phyloP scores from a whole-genome alignment of 64 coral and sea anemone genomes.

The Stichodactyla mertensii region DNA sequence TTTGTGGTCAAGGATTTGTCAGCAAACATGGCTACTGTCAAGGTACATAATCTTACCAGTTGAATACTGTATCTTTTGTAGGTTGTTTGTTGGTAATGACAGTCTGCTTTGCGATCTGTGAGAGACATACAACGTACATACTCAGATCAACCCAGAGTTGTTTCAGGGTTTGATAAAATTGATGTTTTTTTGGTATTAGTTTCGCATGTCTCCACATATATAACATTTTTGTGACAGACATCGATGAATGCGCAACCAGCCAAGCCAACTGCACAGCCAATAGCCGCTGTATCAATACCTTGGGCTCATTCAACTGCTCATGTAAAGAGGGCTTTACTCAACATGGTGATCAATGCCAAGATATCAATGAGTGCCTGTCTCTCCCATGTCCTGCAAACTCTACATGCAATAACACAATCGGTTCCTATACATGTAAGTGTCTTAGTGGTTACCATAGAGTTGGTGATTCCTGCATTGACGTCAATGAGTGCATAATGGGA shows the following conservation, averaged over 20 bases:
- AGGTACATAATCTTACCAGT: background rate
- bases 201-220: no score
- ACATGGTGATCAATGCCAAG: conserved; percentile 26
- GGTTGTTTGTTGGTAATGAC: background rate
- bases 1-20: background rate
- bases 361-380: conserved; percentile 44
- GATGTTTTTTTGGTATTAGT: no score
- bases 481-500: conserved; percentile 36
- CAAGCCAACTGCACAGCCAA: conserved; percentile 4
- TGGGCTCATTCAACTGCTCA: conserved; percentile 31
- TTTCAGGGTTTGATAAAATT: no score
- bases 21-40: background rate
- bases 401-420: conserved; percentile 44
- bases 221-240: background rate
- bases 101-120: no score
- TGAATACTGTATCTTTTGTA: background rate
- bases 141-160: background rate
- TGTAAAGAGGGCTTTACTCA: conserved; percentile 30
- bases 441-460: conserved; percentile 35
- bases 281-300: conserved; percentile 22
- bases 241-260: conserved; percentile 35
- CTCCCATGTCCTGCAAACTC: conserved; percentile 23
- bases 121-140: no score
- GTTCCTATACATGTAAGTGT: conserved; percentile 37
- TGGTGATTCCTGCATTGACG: conserved; percentile 37